A percentile compares a stretch with the other conserved stretches of the same genome.
Evolutionary conservation across 2,113 vertebrate genomes (phyloP).

Genomic region (Cervus canadensis): DNA sequence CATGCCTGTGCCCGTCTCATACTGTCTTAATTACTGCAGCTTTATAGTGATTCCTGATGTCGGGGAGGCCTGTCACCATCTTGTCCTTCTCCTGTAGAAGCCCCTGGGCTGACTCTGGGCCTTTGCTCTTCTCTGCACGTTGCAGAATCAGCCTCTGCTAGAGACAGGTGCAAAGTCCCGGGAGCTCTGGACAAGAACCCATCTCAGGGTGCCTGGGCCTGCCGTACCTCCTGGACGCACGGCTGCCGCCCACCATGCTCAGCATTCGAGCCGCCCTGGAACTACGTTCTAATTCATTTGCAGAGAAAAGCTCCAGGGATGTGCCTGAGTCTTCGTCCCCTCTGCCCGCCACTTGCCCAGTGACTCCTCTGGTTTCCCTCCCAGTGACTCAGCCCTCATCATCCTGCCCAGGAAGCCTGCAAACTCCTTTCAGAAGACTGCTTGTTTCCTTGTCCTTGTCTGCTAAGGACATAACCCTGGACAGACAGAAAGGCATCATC

Average conservation of each 20-base stretch:
- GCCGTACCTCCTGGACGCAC: neutral
- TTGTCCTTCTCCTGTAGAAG: neutral
- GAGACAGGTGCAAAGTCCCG: fast-evolving
- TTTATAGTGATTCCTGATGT: neutral
- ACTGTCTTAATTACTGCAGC: slow-evolving; percentile 43
- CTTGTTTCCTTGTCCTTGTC: neutral
- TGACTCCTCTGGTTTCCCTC: neutral
- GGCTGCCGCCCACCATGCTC: neutral
- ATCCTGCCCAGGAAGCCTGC: neutral
- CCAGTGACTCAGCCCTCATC: neutral
- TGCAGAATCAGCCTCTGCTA: neutral
- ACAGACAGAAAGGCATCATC: neutral
- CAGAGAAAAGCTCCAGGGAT: neutral
- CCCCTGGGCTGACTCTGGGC: neutral
- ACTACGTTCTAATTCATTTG: neutral
- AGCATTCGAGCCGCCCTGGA: neutral
- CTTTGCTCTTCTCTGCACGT: neutral
- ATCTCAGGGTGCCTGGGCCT: neutral
- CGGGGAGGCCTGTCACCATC: neutral
- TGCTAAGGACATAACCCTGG: neutral
- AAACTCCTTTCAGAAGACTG: neutral
- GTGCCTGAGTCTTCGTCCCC: neutral
- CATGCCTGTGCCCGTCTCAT: slow-evolving; percentile 34
- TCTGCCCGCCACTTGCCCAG: neutral
- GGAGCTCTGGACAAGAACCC: neutral